phyloP scores from a whole-genome alignment of 2,888 invertebrate genomes.

The Xanthia togata region DNA sequence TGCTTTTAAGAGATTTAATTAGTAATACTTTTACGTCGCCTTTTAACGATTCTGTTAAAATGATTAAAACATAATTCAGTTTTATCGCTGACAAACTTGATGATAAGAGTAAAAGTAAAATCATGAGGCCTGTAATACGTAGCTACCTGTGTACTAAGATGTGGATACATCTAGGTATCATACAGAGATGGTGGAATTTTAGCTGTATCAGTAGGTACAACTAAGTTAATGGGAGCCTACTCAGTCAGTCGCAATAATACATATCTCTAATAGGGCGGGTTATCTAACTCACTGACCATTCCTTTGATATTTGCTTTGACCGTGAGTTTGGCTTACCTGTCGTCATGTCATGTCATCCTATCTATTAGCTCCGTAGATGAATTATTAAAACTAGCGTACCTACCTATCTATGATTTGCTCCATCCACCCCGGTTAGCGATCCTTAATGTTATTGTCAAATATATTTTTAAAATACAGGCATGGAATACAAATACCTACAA shows the following conservation, averaged over 20 bases:
- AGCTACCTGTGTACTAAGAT: background rate
- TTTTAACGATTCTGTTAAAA: background rate
- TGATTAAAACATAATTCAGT: background rate
- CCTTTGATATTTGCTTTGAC: slow-evolving; percentile 47
- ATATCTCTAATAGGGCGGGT: slow-evolving; percentile 31
- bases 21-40: background rate
- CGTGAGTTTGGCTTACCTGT: slow-evolving; percentile 33
- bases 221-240: background rate
- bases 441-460: background rate
- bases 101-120: too few species aligned
- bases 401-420: slow-evolving; percentile 1
- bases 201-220: background rate
- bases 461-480: background rate
- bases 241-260: slow-evolving; percentile 30
- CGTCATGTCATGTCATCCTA: slow-evolving; percentile 19
- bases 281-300: slow-evolving; percentile 23
- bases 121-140: background rate
- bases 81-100: background rate
- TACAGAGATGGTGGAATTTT: background rate
- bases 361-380: slow-evolving; percentile 6
- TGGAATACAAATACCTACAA: background rate
- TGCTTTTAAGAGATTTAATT: background rate
- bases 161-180: background rate
- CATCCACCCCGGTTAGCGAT: background rate
- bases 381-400: too few species aligned